Evolutionary conservation across 2,888 invertebrate genomes (phyloP).

Genomic region (Drepanosiphum platanoidis): DNA sequence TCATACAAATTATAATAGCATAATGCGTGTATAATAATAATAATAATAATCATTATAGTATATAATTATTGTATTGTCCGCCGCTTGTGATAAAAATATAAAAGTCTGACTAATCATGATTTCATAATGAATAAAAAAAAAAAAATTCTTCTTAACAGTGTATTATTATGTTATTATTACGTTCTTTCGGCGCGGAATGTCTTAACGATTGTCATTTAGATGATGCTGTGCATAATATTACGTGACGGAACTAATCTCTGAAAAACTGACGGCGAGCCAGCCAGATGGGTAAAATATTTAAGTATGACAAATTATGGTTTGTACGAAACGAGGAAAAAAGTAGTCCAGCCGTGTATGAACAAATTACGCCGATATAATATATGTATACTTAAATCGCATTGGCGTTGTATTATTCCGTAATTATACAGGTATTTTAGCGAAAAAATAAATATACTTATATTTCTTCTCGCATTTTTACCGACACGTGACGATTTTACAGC

Average conservation of each 20-base stretch:
- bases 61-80: background rate
- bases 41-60: background rate
- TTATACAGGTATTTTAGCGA: no score
- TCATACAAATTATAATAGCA: background rate
- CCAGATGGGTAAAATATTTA: background rate
- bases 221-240: background rate
- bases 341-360: background rate
- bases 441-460: no score
- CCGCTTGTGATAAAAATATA: constrained; percentile 1
- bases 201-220: background rate
- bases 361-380: no score
- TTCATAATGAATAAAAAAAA: background rate
- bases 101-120: background rate
- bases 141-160: no score
- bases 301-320: constrained; percentile 20
- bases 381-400: no score
- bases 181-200: background rate
- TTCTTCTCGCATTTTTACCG: no score
- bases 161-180: background rate
- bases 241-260: background rate
- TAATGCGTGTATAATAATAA: background rate
- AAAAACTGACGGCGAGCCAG: background rate
- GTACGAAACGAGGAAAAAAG: background rate
- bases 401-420: no score
- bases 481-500: no score